phyloP scores from a whole-genome alignment of 2,888 invertebrate species.

The Yponomeuta plumbellus region DNA sequence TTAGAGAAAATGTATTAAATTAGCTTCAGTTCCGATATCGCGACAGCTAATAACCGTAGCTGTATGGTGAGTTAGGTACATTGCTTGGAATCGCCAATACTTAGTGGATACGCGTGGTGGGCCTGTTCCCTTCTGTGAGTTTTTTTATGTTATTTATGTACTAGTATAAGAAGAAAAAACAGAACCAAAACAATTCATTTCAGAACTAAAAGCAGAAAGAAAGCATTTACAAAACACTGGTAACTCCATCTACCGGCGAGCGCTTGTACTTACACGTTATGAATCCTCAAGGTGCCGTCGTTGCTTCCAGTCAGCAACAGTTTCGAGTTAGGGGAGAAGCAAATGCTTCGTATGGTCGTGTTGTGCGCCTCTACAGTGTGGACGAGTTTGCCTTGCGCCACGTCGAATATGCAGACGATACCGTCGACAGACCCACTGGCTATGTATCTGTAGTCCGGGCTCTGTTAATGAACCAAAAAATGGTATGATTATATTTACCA shows the following conservation, averaged over 20 bases:
- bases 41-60: too few species aligned
- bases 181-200: too few species aligned
- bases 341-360: slow-evolving; percentile 91
- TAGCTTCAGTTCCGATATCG: too few species aligned
- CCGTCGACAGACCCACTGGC: slow-evolving; percentile 97
- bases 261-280: slow-evolving; percentile 86
- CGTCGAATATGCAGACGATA: slow-evolving; percentile 94
- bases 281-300: slow-evolving; percentile 95
- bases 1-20: too few species aligned
- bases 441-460: slow-evolving; percentile 93
- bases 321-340: slow-evolving; percentile 95
- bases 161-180: too few species aligned
- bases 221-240: too few species aligned
- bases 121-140: too few species aligned
- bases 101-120: too few species aligned
- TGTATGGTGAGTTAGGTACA: too few species aligned
- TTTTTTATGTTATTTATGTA: too few species aligned
- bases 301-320: slow-evolving; percentile 93
- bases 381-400: slow-evolving; percentile 87
- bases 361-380: slow-evolving; percentile 96
- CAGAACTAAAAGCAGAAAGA: too few species aligned
- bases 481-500: background rate
- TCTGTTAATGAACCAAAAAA: slow-evolving; percentile 72
- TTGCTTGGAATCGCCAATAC: too few species aligned
- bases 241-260: background rate